Percentiles rank a stretch among this genome's conserved stretches.
Conservation (phyloP, 2,797 vertebrate species). For the Cossypha niveicapilla region DNA sequence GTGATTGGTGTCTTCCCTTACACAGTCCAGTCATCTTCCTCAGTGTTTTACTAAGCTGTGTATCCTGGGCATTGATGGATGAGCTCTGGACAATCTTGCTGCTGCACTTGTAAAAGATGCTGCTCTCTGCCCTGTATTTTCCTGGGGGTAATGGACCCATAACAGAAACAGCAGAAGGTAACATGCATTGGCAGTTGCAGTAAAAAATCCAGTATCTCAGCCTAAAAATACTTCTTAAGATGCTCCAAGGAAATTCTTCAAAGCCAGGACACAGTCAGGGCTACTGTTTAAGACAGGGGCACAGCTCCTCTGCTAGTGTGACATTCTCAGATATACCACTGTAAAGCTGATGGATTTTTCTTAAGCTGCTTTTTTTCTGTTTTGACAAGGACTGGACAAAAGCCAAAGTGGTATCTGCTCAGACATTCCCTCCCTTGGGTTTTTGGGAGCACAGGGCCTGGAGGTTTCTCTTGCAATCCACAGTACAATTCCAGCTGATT, state of each 20-base stretch:
- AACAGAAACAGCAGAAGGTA: background rate
- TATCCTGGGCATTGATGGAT: background rate
- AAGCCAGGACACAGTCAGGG: background rate
- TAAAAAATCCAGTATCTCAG: background rate
- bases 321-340: background rate
- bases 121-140: background rate
- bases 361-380: background rate
- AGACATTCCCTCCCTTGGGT: background rate
- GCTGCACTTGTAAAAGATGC: background rate
- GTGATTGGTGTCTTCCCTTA: background rate
- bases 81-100: background rate
- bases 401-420: background rate
- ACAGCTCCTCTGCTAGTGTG: background rate
- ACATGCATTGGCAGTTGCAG: background rate
- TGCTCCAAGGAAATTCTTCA: background rate
- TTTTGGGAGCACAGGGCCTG: background rate
- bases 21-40: background rate
- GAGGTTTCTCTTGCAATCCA: background rate
- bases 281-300: background rate
- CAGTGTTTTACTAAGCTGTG: background rate
- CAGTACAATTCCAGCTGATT: background rate
- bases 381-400: background rate
- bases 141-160: background rate
- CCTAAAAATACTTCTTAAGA: background rate
- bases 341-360: background rate